Conservation (phyloP, 1,140 invertebrate genomes). For the Drusus annulatus region DNA sequence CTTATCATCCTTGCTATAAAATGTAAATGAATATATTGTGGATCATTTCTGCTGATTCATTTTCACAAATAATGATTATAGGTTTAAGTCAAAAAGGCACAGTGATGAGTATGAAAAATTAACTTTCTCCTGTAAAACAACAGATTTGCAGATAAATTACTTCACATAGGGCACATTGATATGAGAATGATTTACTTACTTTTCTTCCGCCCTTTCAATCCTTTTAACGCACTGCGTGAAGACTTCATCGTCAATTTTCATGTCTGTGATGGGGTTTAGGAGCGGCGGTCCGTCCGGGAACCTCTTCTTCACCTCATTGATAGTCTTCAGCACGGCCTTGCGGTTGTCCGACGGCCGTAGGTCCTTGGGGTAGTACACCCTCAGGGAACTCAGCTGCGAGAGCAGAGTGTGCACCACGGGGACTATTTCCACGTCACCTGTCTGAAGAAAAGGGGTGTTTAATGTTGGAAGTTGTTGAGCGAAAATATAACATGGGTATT, state of each 20-base stretch:
- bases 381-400: constrained; percentile 89
- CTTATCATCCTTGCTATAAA: too few relatives aligned
- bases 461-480: too few relatives aligned
- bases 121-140: too few relatives aligned
- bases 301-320: constrained; percentile 92
- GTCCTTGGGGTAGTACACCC: constrained; percentile 93
- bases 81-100: too few relatives aligned
- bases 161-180: too few relatives aligned
- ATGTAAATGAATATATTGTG: too few relatives aligned
- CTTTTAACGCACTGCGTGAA: constrained; percentile 87
- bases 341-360: constrained; percentile 87
- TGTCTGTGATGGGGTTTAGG: constrained; percentile 95
- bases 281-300: constrained; percentile 90
- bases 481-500: too few relatives aligned
- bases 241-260: constrained; percentile 91
- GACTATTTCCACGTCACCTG: constrained; percentile 92
- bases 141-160: too few relatives aligned
- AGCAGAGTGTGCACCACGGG: constrained; percentile 88
- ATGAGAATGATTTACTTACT: constrained; percentile 63
- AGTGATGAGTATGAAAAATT: too few relatives aligned
- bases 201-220: constrained; percentile 87
- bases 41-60: too few relatives aligned
- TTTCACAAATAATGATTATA: too few relatives aligned
- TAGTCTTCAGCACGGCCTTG: constrained; percentile 88
- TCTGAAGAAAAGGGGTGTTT: constrained; percentile 60